Base-by-base conservation (phyloP, 2,113 vertebrate genomes). In the Lasiurus borealis region DNA sequence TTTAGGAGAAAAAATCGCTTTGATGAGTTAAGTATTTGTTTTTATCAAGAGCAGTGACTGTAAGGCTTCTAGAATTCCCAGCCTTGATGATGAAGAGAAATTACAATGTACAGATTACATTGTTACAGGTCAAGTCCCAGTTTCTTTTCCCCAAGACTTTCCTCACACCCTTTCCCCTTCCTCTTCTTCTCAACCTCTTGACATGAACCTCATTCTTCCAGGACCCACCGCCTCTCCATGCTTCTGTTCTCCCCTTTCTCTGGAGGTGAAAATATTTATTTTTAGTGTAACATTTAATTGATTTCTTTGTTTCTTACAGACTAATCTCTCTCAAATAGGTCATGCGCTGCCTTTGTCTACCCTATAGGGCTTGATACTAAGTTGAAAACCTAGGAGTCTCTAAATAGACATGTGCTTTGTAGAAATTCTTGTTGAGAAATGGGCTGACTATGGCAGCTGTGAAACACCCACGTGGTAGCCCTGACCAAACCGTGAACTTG, bases 271-370 rank as follows among this genome's bases (percentile, higher is more conserved):
- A 68, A 68, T 19, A 64, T 75, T 66, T 95, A 76, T 84, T 73
- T 78, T 64, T 57, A 71, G 29, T 50, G 91, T 81, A 80, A 66
- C 50, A 84, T 75, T 75, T 69, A 66, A 88, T 84, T 86, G 57
- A 86, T 78, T 77, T 92, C 52, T 83, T 44, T 82, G 36, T 86
- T 90, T 86, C 18, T 12, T 71, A 34, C 2, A 23, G 57, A 69
- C 27, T 48, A 10, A 23, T 69, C 29, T 73, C 57, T 31, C 76
- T 78, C 59, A 52, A 62, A 66, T 40, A 46, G 44, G 59, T 52
- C 8, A 3, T n/a, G 27, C 23, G 19, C 7, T 34, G 77, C 75
- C 62, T 92, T 72, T 54, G 36, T 69, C 57, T 88, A 2, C 7
- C 27, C 34, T n/a, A 46, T 2, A 14, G 31, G 54, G 85, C 54